Evolutionary conservation across 1,140 invertebrate genomes (phyloP), one percentile per base, ranked within the genome.

Genomic region (Tyrophagus putrescentiae): DNA sequence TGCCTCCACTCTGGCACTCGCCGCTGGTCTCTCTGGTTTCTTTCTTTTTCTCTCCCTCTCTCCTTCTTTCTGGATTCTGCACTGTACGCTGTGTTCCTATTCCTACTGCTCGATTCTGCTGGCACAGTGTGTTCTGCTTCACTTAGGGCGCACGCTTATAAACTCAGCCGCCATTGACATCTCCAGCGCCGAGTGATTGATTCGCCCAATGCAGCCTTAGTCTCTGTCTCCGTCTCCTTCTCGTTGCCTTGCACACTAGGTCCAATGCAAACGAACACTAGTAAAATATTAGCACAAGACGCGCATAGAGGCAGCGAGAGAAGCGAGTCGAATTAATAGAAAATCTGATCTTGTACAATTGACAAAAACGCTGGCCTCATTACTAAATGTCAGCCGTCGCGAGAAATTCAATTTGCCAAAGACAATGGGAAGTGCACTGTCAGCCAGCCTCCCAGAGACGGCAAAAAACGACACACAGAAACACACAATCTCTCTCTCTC

Each of bases 241-340:
- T n/a, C n/a, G n/a, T 21, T 39, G 36, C 36, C 36, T 39, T 39
- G 36, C 21, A 39, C 13, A 13, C 36, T 13, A 13, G 21, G 21
- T 39, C 13, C 45, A 48, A 48, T 48, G 18, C 7, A 48, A 48
- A 18, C 45, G 18, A 48, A 48, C 31, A 18, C 45, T 25, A 48
- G 31, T 48, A 48, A 48, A 48, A 48, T 48, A 48, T 48, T 48
- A 48, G 45, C 45, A 48, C 45, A 48, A 48, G 45, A 48, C n/a
- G n/a, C n/a, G n/a, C n/a, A n/a, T n/a, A n/a, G n/a, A n/a, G n/a
- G n/a, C n/a, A n/a, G n/a, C n/a, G n/a, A n/a, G n/a, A n/a, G n/a
- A n/a, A n/a, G 45, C 7, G 31, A 7, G 31, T 29, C 7, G 18
- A 48, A 48, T 48, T 48, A 48, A 48, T 48, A 48, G 45, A 48